These are phyloP conservation scores for Megamerina dolium DNA, from an alignment of 2,888 invertebrate species.

Conservation along the genomic window DNA sequence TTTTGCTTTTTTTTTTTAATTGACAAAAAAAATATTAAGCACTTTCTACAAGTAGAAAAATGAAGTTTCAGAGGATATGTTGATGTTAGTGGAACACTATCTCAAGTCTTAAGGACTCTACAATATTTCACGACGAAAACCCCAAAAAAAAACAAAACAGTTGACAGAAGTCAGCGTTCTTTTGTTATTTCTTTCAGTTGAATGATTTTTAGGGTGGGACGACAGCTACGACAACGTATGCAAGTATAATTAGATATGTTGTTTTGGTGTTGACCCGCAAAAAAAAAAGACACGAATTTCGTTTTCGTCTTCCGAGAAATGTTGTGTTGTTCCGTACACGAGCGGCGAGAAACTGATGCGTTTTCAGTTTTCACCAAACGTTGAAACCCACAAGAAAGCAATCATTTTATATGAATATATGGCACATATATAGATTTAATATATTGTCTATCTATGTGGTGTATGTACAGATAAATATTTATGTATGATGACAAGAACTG, in stretches of 20 bases:
- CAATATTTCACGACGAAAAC: conserved; percentile 16
- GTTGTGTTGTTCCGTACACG: conserved; percentile 32
- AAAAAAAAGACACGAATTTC: background rate
- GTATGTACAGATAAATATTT: too few species aligned
- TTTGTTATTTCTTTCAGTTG: conserved; percentile 6
- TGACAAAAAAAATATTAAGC: too few species aligned
- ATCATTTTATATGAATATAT: too few species aligned
- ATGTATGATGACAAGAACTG: too few species aligned
- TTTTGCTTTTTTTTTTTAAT: conserved; percentile 26
- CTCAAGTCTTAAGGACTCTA: too few species aligned
- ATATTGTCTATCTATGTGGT: too few species aligned
- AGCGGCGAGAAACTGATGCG: conserved; percentile 34
- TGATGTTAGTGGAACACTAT: too few species aligned
- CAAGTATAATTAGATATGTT: too few species aligned
- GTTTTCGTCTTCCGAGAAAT: conserved; percentile 13
- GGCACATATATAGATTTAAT: too few species aligned
- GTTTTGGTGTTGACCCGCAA: too few species aligned
- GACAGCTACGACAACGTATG: background rate
- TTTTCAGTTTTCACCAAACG: background rate
- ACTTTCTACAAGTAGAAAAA: too few species aligned
- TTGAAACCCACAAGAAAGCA: background rate
- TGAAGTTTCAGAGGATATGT: too few species aligned
- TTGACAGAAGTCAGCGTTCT: conserved; percentile 6
- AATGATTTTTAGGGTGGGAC: conserved; percentile 10
- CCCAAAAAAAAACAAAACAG: conserved; percentile 14